Base-by-base conservation (phyloP, 2,888 invertebrate species). In the Dioctria rufipes region DNA sequence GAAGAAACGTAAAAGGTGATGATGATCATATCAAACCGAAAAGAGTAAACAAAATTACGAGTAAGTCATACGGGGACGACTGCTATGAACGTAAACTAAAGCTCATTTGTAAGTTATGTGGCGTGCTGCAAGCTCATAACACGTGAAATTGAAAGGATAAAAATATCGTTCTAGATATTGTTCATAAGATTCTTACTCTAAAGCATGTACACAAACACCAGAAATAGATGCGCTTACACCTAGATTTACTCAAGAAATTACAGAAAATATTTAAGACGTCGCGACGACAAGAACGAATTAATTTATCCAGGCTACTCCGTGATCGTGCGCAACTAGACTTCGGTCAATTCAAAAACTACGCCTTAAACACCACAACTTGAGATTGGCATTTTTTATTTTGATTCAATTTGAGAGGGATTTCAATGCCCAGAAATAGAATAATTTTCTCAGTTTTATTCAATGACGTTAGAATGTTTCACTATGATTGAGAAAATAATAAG, bases 141-240 rank as follows among this genome's bases (percentile, higher is more conserved):
- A n/a, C 6, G n/a, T 6, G 39, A 61, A 61, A 39, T 61, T 39
- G 61, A 61, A 61, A 61, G 61, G 61, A 61, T 61, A 39, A 39
- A 6, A 4, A n/a, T 25, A 25, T 11, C 4, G 5, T 39, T 58
- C 25, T 39, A 25, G 25, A 25, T 25, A 25, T 25, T 54, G 54
- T n/a, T 54, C 11, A 3, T 1, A 11, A 54, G 54, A n/a, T 11
- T n/a, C n/a, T n/a, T 54, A 3, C 11, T 25, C 25, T 25, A 54
- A 54, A n/a, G 3, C 54, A 25, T 25, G 25, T 25, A 25, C 25
- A 25, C 25, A 25, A 25, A 25, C 25, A 25, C 25, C 25, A 25
- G 25, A 25, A 25, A 25, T 25, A 25, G 25, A 25, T 25, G 25
- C 25, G 25, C 0, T 25, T 25, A 25, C 25, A 25, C 25, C 25